Evolutionary conservation across 2,797 vertebrate species (phyloP), one percentile per base, ranked within the genome.

Genomic region (Delichon dasypus): DNA sequence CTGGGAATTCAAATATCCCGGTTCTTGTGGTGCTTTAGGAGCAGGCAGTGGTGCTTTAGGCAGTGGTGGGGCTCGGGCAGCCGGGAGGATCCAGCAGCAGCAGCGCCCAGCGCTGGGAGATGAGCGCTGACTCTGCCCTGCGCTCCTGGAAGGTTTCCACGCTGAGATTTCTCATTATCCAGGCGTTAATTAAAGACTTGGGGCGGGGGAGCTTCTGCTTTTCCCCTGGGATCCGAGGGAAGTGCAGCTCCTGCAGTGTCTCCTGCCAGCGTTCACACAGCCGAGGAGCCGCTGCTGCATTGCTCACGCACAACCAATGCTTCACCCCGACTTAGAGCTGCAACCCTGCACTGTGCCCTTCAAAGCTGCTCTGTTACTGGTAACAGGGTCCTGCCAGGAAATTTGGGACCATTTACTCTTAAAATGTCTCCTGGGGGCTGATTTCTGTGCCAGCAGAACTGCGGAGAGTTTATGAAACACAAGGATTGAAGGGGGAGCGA

Each of bases 221-320:
- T 11, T 82, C 30, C 47, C 40, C 26, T 27, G 54, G 72, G 67
- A 58, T 51, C 47, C 44, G 67, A 85, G 19, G 60, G 42, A 44
- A 53, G 9, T 11, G 14, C 50, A 17, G 72, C 51, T 92, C n/a
- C 64, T 3, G 5, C 58, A 11, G 44, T 19, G 40, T 19, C 67
- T 88, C 42, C n/a, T 4, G 21, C 36, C 81, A 84, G 58, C 0
- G 7, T 4, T 80, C 6, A 2, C 54, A 2, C 21, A 38, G 30
- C 36, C 1, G 0, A 3, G 54, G 55, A 67, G 75, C 57, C 14
- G 18, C 47, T 23, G 4, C 42, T n/a, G 68, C 11, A 11, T 9
- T 0, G 2, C 82, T 78, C 9, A 0, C 6, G 3, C 50, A 54
- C 61, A 36, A 0, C 36, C 30, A 0, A 30, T 17, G 77, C 66